These are phyloP conservation scores for Omphaloscelis lunosa DNA, from an alignment of 2,888 invertebrate genomes.

Conservation along the genomic window DNA sequence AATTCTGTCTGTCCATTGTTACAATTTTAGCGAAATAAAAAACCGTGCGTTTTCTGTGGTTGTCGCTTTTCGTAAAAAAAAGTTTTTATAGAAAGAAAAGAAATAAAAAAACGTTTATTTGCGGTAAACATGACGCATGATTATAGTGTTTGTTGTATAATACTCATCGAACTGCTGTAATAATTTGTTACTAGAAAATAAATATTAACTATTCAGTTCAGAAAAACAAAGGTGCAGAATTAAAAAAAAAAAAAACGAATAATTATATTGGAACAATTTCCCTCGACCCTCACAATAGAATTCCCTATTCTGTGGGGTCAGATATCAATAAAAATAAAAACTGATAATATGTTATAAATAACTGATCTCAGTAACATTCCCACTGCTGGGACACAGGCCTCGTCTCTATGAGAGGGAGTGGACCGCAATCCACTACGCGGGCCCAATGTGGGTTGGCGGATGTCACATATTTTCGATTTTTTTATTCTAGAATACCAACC, in stretches of 20 bases:
- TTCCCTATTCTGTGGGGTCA: not conserved
- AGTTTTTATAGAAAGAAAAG: no score
- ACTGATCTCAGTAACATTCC: not conserved
- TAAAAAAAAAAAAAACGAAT: not conserved
- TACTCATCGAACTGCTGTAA: not conserved
- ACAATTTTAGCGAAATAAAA: constrained; percentile 65
- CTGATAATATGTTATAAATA: not conserved
- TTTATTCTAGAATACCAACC: no score
- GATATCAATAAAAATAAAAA: not conserved
- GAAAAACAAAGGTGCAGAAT: not conserved
- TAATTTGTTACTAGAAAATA: not conserved
- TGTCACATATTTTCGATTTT: no score
- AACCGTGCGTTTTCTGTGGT: constrained; percentile 42
- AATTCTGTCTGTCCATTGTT: constrained; percentile 61
- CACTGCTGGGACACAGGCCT: no score
- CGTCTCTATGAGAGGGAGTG: no score
- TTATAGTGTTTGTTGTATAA: not conserved
- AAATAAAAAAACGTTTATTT: no score
- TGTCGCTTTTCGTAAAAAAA: constrained; percentile 51
- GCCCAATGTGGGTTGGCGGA: no score
- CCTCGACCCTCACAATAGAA: not conserved
- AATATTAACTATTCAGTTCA: not conserved
- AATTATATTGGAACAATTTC: not conserved
- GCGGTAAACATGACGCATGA: no score
- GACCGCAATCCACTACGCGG: no score